Conservation (phyloP, 1,140 invertebrate species). For the Calliphora vicina region DNA sequence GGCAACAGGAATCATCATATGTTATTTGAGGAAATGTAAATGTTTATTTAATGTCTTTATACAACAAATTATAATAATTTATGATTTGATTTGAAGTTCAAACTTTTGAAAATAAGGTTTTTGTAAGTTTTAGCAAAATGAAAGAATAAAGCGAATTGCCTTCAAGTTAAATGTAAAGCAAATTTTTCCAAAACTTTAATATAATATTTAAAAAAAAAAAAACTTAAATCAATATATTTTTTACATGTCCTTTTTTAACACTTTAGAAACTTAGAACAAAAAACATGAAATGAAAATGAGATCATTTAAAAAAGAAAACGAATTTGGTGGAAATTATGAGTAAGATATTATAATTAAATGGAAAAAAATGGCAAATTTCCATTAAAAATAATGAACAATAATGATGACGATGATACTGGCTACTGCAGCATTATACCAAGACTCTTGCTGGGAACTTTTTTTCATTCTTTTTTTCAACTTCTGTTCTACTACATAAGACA, state of each 20-base stretch:
- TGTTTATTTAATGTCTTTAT: slow-evolving; percentile 2
- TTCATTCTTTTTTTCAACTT: not conserved
- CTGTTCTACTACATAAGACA: not conserved
- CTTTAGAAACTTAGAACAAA: not conserved
- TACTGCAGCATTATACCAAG: not conserved
- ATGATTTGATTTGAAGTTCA: not conserved
- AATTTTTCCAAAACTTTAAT: not conserved
- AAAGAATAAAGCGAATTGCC: too few relatives aligned
- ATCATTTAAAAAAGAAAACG: not conserved
- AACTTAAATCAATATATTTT: not conserved
- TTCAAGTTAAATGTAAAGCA: not conserved
- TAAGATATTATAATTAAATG: slow-evolving; percentile 21
- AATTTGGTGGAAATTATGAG: slow-evolving; percentile 7
- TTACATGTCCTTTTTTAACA: not conserved
- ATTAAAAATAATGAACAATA: slow-evolving; percentile 27
- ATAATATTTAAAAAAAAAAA: not conserved
- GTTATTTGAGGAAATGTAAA: not conserved
- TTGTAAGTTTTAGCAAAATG: too few relatives aligned
- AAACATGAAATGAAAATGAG: not conserved
- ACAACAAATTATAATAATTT: not conserved
- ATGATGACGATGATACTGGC: slow-evolving; percentile 28
- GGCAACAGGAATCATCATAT: not conserved
- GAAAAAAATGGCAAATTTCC: slow-evolving; percentile 13
- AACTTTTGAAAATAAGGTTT: not conserved
- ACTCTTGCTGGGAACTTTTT: not conserved